Evolutionary conservation across 2,888 invertebrate genomes (phyloP).

Genomic region (Petrolisthes manimaculis): DNA sequence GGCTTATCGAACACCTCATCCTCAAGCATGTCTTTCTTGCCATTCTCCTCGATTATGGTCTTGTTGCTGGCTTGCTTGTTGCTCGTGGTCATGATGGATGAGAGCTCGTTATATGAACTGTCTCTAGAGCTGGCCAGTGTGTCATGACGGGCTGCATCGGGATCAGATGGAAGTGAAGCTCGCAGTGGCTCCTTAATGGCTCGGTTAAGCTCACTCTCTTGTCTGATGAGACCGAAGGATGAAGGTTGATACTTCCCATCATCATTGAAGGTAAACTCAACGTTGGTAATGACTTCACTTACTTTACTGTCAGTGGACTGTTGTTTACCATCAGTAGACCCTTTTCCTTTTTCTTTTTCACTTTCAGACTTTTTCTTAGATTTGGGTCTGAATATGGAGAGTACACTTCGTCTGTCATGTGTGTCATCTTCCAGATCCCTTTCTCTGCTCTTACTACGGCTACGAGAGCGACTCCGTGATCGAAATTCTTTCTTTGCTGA

Average conservation of each 20-base stretch:
- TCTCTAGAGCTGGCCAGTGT: slow-evolving; percentile 40
- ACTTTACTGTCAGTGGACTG: slow-evolving; percentile 69
- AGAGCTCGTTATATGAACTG: slow-evolving; percentile 54
- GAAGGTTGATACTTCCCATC: slow-evolving; percentile 68
- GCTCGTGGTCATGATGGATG: slow-evolving; percentile 43
- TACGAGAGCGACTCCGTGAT: slow-evolving; percentile 74
- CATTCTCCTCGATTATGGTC: slow-evolving; percentile 12
- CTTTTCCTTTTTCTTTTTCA: slow-evolving; percentile 57
- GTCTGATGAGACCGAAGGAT: slow-evolving; percentile 50
- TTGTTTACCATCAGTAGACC: slow-evolving; percentile 71
- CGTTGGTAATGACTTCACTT: slow-evolving; percentile 72
- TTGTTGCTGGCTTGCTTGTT: slow-evolving; percentile 1
- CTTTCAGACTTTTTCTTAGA: slow-evolving; percentile 57
- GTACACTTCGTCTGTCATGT: slow-evolving; percentile 63
- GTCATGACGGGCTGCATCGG: slow-evolving; percentile 21
- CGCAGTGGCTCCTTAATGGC: slow-evolving; percentile 52
- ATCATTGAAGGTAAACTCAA: slow-evolving; percentile 71
- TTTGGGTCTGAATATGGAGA: slow-evolving; percentile 63
- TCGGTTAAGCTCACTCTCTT: slow-evolving; percentile 57
- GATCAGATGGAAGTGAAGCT: slow-evolving; percentile 20
- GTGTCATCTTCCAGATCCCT: slow-evolving; percentile 61
- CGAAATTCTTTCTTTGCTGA: slow-evolving; percentile 70
- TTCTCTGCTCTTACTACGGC: slow-evolving; percentile 68
- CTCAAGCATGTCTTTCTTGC: slow-evolving; percentile 24
- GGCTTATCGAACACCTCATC: slow-evolving; percentile 54